Conservation (phyloP, 2,797 vertebrate species). For the Halcyon leucocephala region DNA sequence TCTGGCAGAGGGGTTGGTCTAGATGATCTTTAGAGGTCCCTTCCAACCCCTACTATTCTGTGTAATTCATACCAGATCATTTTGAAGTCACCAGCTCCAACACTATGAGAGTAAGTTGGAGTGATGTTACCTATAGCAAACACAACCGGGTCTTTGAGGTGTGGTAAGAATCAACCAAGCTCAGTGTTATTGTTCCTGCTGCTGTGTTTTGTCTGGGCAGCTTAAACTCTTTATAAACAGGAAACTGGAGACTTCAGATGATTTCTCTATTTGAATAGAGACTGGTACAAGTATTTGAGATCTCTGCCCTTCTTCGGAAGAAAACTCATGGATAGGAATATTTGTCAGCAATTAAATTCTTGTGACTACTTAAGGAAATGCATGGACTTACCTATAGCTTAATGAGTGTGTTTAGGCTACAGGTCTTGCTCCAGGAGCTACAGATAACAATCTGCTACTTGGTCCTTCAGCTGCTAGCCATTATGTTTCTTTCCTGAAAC, state of each 20-base stretch:
- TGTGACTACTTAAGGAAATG: not conserved
- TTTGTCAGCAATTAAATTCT: constrained; percentile 23
- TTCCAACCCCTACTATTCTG: too few relatives aligned
- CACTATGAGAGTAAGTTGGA: not conserved
- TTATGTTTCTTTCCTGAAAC: not conserved
- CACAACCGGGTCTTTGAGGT: not conserved
- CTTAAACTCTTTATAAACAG: constrained; percentile 52
- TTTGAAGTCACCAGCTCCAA: not conserved
- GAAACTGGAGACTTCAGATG: constrained; percentile 22
- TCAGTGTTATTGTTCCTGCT: constrained; percentile 34
- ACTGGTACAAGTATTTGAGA: not conserved
- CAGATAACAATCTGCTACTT: not conserved
- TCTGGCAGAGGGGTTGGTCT: too few relatives aligned
- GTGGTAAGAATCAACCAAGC: not conserved
- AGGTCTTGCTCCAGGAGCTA: not conserved
- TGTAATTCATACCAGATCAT: not conserved
- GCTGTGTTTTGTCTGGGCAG: constrained; percentile 45
- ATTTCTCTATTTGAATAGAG: not conserved
- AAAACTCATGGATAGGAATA: constrained; percentile 18
- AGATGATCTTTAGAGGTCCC: too few relatives aligned
- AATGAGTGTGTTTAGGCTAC: not conserved
- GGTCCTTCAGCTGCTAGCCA: not conserved
- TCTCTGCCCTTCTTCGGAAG: not conserved
- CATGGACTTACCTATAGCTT: not conserved
- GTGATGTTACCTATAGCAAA: not conserved